These are phyloP conservation scores for Halcyon smyrnensis DNA, from an alignment of 2,797 vertebrate genomes.

Conservation along the genomic window DNA sequence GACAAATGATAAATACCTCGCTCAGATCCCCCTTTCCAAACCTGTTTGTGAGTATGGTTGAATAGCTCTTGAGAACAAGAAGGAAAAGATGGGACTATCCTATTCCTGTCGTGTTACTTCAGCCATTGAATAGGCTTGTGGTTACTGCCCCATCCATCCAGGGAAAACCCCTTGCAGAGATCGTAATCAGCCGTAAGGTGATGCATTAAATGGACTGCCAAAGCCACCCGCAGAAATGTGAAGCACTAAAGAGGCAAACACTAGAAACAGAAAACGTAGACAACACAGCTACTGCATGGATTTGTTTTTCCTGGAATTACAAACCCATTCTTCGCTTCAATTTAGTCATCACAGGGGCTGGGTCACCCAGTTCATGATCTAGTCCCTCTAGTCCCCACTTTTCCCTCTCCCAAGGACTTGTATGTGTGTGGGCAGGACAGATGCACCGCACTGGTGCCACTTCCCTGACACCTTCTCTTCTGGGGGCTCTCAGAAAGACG, in stretches of 20 bases:
- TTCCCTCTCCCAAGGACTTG: not conserved
- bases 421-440: not conserved
- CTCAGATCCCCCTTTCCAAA: not conserved
- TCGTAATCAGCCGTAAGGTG: not conserved
- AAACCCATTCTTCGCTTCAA: not conserved
- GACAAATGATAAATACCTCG: not conserved
- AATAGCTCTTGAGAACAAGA: not conserved
- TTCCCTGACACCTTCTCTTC: not conserved
- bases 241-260: not conserved
- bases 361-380: rapidly evolving
- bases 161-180: not conserved
- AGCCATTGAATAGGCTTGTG: not conserved
- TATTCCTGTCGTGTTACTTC: not conserved
- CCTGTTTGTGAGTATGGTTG: not conserved
- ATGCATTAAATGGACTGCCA: conserved; percentile 16
- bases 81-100: not conserved
- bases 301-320: conserved; percentile 14
- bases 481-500: not conserved
- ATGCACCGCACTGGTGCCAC: not conserved
- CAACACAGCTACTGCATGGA: not conserved
- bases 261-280: not conserved
- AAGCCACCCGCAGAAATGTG: not conserved
- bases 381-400: not conserved
- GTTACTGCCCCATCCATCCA: not conserved
- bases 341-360: not conserved